Evolutionary conservation across 2,888 invertebrate genomes (phyloP), one percentile per base, ranked within the genome.

Genomic region (Leptinotarsa peninsularis): DNA sequence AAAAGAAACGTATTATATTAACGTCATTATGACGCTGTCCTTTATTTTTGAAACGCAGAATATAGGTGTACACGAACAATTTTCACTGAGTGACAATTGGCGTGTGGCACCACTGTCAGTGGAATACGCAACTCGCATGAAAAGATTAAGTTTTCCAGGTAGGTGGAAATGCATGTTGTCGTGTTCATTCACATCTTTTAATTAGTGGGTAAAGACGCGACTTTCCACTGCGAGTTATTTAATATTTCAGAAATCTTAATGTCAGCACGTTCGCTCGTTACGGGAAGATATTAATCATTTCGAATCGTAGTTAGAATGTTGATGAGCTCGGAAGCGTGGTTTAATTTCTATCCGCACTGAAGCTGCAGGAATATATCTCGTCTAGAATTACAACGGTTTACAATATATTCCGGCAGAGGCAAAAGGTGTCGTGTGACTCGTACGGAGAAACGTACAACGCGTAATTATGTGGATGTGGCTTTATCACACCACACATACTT

Each of bases 161-260:
- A 73, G 69, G 72, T 75, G 72, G 72, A 76, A 70, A 68, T 76
- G 76, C 76, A 66, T 67, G 58, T 69, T 70, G 73, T 76, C 75
- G 72, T 73, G 66, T 75, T 73, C 76, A 73, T 76, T 73, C 72
- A 76, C 67, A 71, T 70, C 58, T 73, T 76, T 76, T 70, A 76
- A 76, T 76, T 76, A 76, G 58, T 58, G 58, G 58, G 18, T 10
- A 18, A 58, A 58, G 33, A 63, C 63, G 63, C 43, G 18, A 43
- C 63, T 63, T 43, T 63, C 58, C 33, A 63, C n/a, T 63, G 43
- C 33, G 17, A 63, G 27, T 33, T 63, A 63, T 63, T 33, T 33
- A 63, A 63, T 63, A 63, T 63, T 33, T 33, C 33, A 63, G 33
- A 33, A 63, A 63, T 63, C 63, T 43, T 13, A 43, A 43, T 18